Conservation (phyloP, 2,888 invertebrate species). For the Microplitis deprimator region DNA sequence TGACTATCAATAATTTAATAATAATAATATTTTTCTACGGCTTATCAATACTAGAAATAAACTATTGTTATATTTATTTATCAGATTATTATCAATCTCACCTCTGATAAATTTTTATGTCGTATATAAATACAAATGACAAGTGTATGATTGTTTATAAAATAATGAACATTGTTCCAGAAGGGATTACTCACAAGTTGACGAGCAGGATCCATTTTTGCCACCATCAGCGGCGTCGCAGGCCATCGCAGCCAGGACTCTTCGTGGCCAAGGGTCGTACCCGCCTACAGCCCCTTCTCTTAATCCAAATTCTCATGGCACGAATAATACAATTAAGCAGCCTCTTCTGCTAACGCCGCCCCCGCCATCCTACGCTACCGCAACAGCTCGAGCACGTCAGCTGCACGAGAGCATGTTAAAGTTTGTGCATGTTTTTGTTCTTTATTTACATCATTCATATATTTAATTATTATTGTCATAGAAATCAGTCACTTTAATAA, state of each 20-base stretch:
- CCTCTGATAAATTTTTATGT: not conserved
- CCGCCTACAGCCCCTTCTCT: slow-evolving; percentile 77
- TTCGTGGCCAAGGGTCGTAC: slow-evolving; percentile 82
- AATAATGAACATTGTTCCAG: slow-evolving; percentile 71
- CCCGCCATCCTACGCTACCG: slow-evolving; percentile 77
- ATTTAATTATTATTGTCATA: slow-evolving; percentile 39
- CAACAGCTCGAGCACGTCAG: slow-evolving; percentile 72
- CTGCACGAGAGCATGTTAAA: slow-evolving; percentile 72
- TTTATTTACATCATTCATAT: slow-evolving; percentile 50
- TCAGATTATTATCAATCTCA: not conserved
- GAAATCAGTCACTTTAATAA: slow-evolving; percentile 20
- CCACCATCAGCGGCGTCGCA: slow-evolving; percentile 76
- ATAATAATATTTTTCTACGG: not conserved
- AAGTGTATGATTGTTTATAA: not conserved
- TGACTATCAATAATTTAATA: not conserved
- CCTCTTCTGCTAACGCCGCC: slow-evolving; percentile 74
- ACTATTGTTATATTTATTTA: not conserved
- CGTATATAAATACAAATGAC: not conserved
- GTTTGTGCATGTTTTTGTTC: slow-evolving; percentile 73
- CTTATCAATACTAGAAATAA: too few species aligned
- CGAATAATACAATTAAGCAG: slow-evolving; percentile 74
- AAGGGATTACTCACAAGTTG: slow-evolving; percentile 85
- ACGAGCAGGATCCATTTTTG: slow-evolving; percentile 87
- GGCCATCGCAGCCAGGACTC: slow-evolving; percentile 77
- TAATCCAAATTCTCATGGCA: slow-evolving; percentile 73